Percentiles rank a stretch among this genome's conserved stretches.
Evolutionary conservation across 2,888 invertebrate species (phyloP).

Genomic region (Lochmaea crataegi): DNA sequence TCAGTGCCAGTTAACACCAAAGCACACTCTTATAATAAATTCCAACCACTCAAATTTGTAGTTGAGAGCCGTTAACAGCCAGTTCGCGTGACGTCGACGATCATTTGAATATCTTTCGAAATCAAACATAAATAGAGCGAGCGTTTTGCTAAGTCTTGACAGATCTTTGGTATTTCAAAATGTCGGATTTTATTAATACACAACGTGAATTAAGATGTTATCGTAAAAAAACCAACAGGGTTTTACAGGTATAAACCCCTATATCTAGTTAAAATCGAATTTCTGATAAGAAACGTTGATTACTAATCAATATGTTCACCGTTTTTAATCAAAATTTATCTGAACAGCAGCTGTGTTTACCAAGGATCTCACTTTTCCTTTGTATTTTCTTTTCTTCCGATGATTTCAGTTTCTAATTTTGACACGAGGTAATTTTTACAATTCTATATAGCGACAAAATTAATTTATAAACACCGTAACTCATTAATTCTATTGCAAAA

Average conservation of each 20-base stretch:
- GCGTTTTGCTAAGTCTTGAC: slow-evolving; percentile 57
- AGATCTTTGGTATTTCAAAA: slow-evolving; percentile 53
- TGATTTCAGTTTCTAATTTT: no score
- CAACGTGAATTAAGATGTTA: slow-evolving; percentile 54
- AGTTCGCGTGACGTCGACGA: slow-evolving; percentile 56
- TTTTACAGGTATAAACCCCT: slow-evolving; percentile 33
- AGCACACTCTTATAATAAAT: slow-evolving; percentile 37
- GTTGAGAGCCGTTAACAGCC: slow-evolving; percentile 57
- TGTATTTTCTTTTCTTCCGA: no score
- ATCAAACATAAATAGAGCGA: slow-evolving; percentile 59
- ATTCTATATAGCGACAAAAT: not conserved
- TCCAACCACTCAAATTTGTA: slow-evolving; percentile 44
- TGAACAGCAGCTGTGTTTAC: no score
- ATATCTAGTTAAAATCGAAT: not conserved
- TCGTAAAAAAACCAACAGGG: slow-evolving; percentile 27
- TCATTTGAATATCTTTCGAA: slow-evolving; percentile 59
- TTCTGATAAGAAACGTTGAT: no score
- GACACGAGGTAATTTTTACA: no score
- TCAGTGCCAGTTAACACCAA: slow-evolving; percentile 19
- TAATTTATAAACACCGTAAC: not conserved
- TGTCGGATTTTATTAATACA: slow-evolving; percentile 55
- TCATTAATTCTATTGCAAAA: not conserved
- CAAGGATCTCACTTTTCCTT: no score
- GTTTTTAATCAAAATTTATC: no score
- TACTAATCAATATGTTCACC: no score